Evolutionary conservation across 92 coral and sea anemone genomes (phyloP).

Genomic region (Palythoa grandis): DNA sequence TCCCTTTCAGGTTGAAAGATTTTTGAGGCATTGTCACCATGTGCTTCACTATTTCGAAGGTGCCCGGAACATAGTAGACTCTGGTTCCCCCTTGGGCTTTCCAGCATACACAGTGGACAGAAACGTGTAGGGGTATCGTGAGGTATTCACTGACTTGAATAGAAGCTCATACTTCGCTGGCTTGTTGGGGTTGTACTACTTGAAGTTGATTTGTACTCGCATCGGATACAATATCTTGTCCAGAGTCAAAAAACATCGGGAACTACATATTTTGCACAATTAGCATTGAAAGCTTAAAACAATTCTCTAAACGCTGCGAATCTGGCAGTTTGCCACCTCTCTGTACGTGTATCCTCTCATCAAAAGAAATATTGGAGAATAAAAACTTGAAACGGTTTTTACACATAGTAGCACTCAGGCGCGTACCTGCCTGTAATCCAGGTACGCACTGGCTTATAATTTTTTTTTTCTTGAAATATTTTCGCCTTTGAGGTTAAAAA

Average conservation of each 20-base stretch:
- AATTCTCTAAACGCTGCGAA: neutral
- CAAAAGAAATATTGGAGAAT: constrained; percentile 4
- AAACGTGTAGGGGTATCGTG: constrained; percentile 2
- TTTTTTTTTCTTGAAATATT: too few relatives aligned
- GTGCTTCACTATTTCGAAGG: neutral
- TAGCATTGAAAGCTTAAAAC: neutral
- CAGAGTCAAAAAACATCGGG: neutral
- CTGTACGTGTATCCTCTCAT: constrained; percentile 14
- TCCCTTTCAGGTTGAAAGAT: constrained; percentile 6
- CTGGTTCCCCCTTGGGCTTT: constrained; percentile 9
- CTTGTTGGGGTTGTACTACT: constrained; percentile 1
- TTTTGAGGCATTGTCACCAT: constrained; percentile 3
- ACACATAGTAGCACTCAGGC: too few relatives aligned
- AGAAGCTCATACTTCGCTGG: constrained; percentile 8
- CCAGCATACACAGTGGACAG: neutral
- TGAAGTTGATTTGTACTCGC: neutral
- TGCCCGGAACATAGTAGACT: neutral
- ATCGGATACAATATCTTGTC: neutral
- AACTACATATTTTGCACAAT: neutral
- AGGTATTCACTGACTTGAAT: neutral
- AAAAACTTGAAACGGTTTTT: constrained; percentile 5
- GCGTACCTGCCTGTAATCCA: too few relatives aligned
- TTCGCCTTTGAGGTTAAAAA: too few relatives aligned
- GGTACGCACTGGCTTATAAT: too few relatives aligned
- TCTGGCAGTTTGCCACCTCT: neutral